Conservation (phyloP, 1,140 invertebrate genomes). For the Megalopta genalis region DNA sequence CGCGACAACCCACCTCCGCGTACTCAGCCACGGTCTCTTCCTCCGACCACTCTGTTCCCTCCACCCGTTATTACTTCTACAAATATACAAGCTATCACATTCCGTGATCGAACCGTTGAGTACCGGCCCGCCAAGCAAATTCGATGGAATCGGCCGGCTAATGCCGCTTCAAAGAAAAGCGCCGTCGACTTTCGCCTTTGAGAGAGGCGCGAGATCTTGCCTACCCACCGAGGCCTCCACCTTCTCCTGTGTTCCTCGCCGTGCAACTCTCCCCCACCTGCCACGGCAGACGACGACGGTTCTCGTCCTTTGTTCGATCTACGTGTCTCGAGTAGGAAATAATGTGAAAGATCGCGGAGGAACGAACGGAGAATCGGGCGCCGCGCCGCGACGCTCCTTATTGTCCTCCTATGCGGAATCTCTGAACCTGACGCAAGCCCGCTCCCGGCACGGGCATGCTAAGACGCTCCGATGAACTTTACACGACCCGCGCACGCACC, state of each 20-base stretch:
- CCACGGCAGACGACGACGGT: too few species aligned
- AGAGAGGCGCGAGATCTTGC: constrained; percentile 43
- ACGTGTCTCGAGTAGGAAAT: constrained; percentile 57
- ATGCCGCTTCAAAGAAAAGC: constrained; percentile 62
- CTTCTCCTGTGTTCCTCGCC: background rate
- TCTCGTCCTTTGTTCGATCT: constrained; percentile 44
- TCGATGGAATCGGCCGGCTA: constrained; percentile 58
- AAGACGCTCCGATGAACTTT: background rate
- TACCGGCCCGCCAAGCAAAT: constrained; percentile 43
- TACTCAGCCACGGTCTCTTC: constrained; percentile 37
- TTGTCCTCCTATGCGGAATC: constrained; percentile 23
- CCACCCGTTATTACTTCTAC: constrained; percentile 72
- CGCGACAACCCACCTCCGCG: constrained; percentile 57
- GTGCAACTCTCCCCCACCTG: background rate
- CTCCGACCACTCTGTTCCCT: constrained; percentile 39
- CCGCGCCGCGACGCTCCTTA: constrained; percentile 17
- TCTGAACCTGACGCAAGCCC: constrained; percentile 8
- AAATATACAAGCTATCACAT: constrained; percentile 74
- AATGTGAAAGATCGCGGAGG: constrained; percentile 52
- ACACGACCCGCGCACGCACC: background rate
- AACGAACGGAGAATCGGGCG: constrained; percentile 16
- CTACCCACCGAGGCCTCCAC: constrained; percentile 14
- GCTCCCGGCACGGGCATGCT: background rate
- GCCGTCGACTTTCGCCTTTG: constrained; percentile 43
- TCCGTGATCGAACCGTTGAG: constrained; percentile 61